These are phyloP conservation scores for Plebejus argus DNA, from an alignment of 2,888 invertebrate genomes.

Conservation along the genomic window DNA sequence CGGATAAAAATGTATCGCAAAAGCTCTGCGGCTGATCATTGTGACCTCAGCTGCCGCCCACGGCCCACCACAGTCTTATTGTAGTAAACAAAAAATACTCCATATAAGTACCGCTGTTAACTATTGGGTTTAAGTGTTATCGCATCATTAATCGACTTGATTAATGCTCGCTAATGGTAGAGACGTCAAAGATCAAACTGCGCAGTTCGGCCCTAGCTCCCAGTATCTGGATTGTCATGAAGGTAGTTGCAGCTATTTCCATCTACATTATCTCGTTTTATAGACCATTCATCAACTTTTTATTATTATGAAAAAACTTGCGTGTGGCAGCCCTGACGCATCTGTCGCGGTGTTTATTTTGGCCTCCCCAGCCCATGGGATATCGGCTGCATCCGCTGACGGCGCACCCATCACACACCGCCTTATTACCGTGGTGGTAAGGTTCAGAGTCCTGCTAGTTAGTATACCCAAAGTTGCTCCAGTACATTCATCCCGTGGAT, in stretches of 20 bases:
- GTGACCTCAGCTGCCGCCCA: neutral
- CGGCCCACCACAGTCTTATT: neutral
- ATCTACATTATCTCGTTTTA: no score
- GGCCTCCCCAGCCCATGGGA: neutral
- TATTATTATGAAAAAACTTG: neutral
- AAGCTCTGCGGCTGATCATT: neutral
- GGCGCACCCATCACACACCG: neutral
- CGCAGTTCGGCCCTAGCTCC: neutral
- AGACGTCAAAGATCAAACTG: neutral
- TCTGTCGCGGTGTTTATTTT: neutral
- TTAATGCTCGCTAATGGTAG: neutral
- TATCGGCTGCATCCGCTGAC: neutral
- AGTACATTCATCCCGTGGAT: neutral
- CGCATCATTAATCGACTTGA: neutral
- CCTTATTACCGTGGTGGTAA: neutral
- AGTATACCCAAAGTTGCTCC: neutral
- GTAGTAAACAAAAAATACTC: neutral
- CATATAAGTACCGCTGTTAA: neutral
- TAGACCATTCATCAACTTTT: no score
- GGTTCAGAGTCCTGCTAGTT: neutral
- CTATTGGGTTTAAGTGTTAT: neutral
- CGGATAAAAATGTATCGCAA: neutral
- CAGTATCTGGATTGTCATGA: no score
- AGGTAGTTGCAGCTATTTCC: no score
- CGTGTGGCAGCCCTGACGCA: neutral